phyloP scores from a whole-genome alignment of 2,888 invertebrate species.

The Napeogenes sylphis region DNA sequence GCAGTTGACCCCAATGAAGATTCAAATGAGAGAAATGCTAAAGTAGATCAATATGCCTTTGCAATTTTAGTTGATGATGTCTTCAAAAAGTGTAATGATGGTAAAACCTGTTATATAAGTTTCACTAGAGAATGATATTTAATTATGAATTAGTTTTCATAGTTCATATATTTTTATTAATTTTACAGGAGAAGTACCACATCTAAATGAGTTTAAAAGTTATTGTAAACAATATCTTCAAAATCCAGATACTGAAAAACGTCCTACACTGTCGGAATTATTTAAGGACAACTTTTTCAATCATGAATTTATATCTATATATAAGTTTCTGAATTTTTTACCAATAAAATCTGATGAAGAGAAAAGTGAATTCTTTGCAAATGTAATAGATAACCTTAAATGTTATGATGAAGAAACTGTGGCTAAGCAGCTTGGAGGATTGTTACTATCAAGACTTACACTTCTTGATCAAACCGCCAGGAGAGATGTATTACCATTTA shows the following conservation, averaged over 20 bases:
- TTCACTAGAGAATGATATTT: constrained; percentile 9
- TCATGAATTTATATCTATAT: constrained; percentile 89
- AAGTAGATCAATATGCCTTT: constrained; percentile 88
- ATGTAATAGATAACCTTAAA: constrained; percentile 81
- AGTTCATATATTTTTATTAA: constrained; percentile 8
- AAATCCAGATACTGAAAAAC: constrained; percentile 78
- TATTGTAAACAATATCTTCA: constrained; percentile 84
- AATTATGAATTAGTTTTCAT: constrained; percentile 1
- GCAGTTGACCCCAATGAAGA: constrained; percentile 85
- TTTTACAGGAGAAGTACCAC: constrained; percentile 81
- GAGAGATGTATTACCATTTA: constrained; percentile 81
- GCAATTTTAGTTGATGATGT: constrained; percentile 86
- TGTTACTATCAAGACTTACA: constrained; percentile 89
- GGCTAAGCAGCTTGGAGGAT: constrained; percentile 86
- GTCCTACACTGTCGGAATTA: constrained; percentile 82
- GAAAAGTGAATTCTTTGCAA: constrained; percentile 87
- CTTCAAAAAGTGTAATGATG: constrained; percentile 78
- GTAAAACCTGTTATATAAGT: constrained; percentile 45
- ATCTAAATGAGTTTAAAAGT: constrained; percentile 82
- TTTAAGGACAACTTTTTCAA: constrained; percentile 87
- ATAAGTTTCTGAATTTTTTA: constrained; percentile 88
- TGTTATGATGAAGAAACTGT: constrained; percentile 88
- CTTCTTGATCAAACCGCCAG: constrained; percentile 89
- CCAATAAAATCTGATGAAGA: constrained; percentile 87
- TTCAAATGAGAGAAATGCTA: constrained; percentile 71